phyloP scores from a whole-genome alignment of 2,797 vertebrate genomes.

The Halcyon smyrnensis region DNA sequence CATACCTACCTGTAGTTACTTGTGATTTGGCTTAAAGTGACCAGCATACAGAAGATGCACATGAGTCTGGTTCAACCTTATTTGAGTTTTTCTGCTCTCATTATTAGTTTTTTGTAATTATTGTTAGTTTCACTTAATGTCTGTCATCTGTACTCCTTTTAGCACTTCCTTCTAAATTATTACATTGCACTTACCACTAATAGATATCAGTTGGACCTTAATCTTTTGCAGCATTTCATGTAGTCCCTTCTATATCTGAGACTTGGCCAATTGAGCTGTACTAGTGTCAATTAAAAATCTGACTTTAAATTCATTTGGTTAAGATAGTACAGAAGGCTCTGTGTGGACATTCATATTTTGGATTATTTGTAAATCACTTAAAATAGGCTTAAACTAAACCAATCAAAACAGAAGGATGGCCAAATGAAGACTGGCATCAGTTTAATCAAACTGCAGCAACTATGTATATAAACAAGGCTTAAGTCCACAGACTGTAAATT shows the following conservation, averaged over 20 bases:
- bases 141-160: slow-evolving; percentile 32
- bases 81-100: neutral
- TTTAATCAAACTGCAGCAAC: slow-evolving; percentile 64
- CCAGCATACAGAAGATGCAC: neutral
- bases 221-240: neutral
- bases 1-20: neutral
- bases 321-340: neutral
- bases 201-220: slow-evolving; percentile 38
- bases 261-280: neutral
- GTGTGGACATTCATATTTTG: slow-evolving; percentile 10
- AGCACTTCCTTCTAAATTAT: slow-evolving; percentile 49
- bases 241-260: neutral
- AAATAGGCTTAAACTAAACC: slow-evolving; percentile 53
- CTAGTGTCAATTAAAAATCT: slow-evolving; percentile 18
- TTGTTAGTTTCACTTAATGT: neutral
- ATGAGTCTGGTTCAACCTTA: neutral
- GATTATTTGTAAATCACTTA: slow-evolving; percentile 37
- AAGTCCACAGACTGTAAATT: slow-evolving; percentile 66
- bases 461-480: slow-evolving; percentile 63
- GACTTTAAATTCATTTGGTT: slow-evolving; percentile 17
- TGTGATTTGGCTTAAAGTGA: neutral
- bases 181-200: neutral
- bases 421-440: slow-evolving; percentile 57
- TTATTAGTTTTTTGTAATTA: slow-evolving; percentile 34
- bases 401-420: slow-evolving; percentile 56